Evolutionary conservation across 2,888 invertebrate genomes (phyloP), one percentile per base, ranked within the genome.

Genomic region (Boloria selene): DNA sequence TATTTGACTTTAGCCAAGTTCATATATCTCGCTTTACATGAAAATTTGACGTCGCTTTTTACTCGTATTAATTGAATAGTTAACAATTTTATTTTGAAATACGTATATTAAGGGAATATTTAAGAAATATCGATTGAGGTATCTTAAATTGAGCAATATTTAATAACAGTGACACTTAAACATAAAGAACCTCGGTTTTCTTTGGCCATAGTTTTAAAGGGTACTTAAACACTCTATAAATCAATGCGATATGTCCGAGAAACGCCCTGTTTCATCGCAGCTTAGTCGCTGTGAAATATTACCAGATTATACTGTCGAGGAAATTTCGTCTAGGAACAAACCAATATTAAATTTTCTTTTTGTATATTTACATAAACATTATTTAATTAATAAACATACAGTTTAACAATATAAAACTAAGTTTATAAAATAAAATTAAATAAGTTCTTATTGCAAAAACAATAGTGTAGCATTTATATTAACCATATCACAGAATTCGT

Each of bases 191-290:
- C 85, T 85, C 82, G 79, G 77, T 76, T 83, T 81, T 79, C 80
- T 79, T 81, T 76, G 76, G 72, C 80, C 76, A 84, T 84, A 85
- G 87, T 88, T 90, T 88, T 85, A 86, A 89, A 83, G 84, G 86
- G 86, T 85, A 83, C 85, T 88, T 87, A 84, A 83, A 84, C 81
- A 89, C 86, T 88, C 79, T 81, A 88, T 90, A 90, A 90, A 90
- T 90, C 90, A 90, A 82, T 83, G 77, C 82, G 89, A 88, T 88
- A 88, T 84, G 88, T 87, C 86, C 81, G 78, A 78, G 79, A 83
- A 85, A 83, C 81, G 78, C 85, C 86, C 84, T 82, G 85, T 85
- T 88, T 89, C 89, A 87, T 88, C 86, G 88, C 75, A 79, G 83
- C 84, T 85, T 80, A 82, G 78, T 77, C 78, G 75, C 76, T 62